phyloP scores from a whole-genome alignment of 2,797 vertebrate genomes.

The Valencia hispanica region DNA sequence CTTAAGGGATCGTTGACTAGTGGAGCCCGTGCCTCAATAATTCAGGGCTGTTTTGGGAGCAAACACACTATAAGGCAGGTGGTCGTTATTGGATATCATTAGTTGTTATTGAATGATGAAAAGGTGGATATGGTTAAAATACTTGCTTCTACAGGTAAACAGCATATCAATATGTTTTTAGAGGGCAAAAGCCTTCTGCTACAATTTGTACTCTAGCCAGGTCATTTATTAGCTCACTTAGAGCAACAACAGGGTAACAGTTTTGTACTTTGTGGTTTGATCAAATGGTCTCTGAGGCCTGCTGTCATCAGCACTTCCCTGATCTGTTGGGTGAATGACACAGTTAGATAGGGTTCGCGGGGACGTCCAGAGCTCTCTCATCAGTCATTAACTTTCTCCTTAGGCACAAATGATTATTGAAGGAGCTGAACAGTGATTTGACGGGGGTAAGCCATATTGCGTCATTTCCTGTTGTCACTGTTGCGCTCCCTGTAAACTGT shows the following conservation, averaged over 20 bases:
- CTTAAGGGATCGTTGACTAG: neutral
- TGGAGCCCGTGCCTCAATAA: neutral
- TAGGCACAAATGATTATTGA: constrained; percentile 15
- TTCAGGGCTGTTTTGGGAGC: no score
- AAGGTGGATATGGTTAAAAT: neutral
- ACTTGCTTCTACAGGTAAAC: neutral
- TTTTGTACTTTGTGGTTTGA: constrained; percentile 63
- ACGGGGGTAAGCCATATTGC: no score
- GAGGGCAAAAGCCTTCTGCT: neutral
- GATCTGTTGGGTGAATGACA: constrained; percentile 34
- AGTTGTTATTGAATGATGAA: neutral
- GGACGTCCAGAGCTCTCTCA: constrained; percentile 27
- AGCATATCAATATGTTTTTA: neutral
- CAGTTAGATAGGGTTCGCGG: constrained; percentile 11
- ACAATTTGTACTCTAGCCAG: constrained; percentile 13
- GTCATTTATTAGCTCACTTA: constrained; percentile 53
- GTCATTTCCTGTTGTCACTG: no score
- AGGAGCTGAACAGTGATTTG: no score
- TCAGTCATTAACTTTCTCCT: constrained; percentile 44
- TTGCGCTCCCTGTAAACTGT: no score
- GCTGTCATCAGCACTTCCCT: constrained; percentile 57
- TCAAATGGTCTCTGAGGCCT: constrained; percentile 41
- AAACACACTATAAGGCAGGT: no score
- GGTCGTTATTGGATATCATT: no score
- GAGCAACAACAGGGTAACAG: constrained; percentile 2